phyloP scores from a whole-genome alignment of 2,113 vertebrate species.

The Pituophis catenifer region DNA sequence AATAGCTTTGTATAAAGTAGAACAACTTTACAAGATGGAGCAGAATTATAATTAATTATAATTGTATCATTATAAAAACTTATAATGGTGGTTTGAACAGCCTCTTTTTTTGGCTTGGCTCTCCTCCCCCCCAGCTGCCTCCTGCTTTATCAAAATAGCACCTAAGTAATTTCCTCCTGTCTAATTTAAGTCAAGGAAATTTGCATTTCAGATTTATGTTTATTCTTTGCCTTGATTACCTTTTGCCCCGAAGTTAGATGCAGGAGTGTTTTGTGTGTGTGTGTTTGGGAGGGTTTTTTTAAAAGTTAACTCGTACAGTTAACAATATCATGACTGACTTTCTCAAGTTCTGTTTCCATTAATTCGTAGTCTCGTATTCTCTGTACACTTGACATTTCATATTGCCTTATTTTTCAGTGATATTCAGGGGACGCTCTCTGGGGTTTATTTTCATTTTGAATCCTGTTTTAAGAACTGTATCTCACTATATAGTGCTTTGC shows the following conservation, averaged over 20 bases:
- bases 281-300: not conserved
- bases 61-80: not conserved
- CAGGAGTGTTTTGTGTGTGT: not conserved
- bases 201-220: constrained; percentile 33
- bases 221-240: constrained; percentile 18
- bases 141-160: constrained; percentile 13
- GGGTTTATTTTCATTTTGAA: constrained; percentile 51
- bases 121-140: not conserved
- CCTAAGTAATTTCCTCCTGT: not conserved
- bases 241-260: not conserved
- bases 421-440: not conserved
- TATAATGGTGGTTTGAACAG: not conserved
- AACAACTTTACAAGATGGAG: not conserved
- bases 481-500: constrained; percentile 9
- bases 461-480: constrained; percentile 32
- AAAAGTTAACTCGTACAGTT: not conserved
- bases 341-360: constrained; percentile 10
- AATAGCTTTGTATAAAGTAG: not conserved
- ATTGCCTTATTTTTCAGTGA: constrained; percentile 2
- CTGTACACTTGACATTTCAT: not conserved
- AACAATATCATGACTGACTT: not conserved
- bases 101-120: constrained; percentile 22
- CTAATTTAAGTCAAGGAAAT: constrained; percentile 29
- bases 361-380: constrained; percentile 2
- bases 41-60: not conserved